Conservation (phyloP, 2,113 vertebrate species). For the Oreotragus oreotragus region DNA sequence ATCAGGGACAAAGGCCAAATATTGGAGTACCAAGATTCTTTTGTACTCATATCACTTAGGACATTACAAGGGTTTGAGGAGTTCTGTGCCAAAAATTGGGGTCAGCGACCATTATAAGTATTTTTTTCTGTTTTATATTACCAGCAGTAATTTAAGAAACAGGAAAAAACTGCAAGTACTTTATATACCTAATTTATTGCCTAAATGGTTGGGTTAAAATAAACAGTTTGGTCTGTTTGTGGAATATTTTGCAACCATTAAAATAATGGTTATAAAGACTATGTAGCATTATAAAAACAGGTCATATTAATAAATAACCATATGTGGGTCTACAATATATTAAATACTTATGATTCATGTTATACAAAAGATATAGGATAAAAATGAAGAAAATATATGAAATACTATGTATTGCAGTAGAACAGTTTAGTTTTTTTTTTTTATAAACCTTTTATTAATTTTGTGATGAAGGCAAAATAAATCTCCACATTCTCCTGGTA, state of each 20-base stretch:
- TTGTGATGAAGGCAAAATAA: neutral
- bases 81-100: neutral
- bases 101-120: neutral
- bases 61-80: neutral
- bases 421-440: neutral
- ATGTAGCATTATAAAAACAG: neutral
- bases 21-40: neutral
- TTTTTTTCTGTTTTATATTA: neutral
- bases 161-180: neutral
- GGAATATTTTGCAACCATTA: neutral
- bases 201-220: neutral
- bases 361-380: neutral
- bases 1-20: neutral
- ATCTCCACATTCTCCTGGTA: neutral
- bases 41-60: neutral
- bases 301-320: neutral
- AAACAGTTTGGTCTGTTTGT: neutral
- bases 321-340: neutral
- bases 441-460: neutral
- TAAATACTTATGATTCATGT: neutral
- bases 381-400: neutral
- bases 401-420: neutral
- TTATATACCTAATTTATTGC: neutral
- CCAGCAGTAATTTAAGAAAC: neutral
- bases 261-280: neutral